Evolutionary conservation across 1,140 invertebrate species (phyloP), one percentile per base, ranked within the genome.

Genomic region (Lysiphlebus fabarum): DNA sequence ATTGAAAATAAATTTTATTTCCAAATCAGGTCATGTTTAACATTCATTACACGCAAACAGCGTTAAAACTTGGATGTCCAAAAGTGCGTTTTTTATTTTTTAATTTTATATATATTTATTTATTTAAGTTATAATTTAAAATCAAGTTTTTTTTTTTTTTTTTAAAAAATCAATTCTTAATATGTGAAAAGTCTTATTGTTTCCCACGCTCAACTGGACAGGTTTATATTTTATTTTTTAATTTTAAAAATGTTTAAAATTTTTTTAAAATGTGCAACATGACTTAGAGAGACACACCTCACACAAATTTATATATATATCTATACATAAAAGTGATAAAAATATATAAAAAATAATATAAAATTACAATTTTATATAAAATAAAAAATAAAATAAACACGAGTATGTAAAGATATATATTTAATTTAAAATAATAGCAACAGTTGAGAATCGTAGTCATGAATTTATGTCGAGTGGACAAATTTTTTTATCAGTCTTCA

Each of bases 401-500:
- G 4, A 1, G 17, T 2, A 26, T 26, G 17, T 26, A 26, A 26
- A 26, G 17, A 26, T 1, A 26, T 26, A 2, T 26, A 26, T 26
- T 1, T 26, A 26, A 26, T 2, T 2, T 4, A 26, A 26, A 26
- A 26, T 26, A 26, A 26, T 26, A 26, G 17, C 17, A 26, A 26
- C n/a, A n/a, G n/a, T n/a, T n/a, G 17, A 26, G 10, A 63, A 69
- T 68, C 64, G 71, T 70, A 76, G 74, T 70, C 69, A 74, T 75
- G 70, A 74, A 79, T 79, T 79, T 78, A 79, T 77, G 70, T 75
- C 68, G 71, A 65, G 63, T 63, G 70, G 75, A 74, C 77, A 77
- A 78, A 79, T 79, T 79, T 26, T 26, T 26, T 79, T 79, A 78
- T 79, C 77, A 72, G 70, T 70, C 68, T 76, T 74, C 77, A 67